Percentiles rank a stretch among this genome's conserved stretches.
phyloP scores from a whole-genome alignment of 2,888 invertebrate genomes.

The Calephelis perditalis region DNA sequence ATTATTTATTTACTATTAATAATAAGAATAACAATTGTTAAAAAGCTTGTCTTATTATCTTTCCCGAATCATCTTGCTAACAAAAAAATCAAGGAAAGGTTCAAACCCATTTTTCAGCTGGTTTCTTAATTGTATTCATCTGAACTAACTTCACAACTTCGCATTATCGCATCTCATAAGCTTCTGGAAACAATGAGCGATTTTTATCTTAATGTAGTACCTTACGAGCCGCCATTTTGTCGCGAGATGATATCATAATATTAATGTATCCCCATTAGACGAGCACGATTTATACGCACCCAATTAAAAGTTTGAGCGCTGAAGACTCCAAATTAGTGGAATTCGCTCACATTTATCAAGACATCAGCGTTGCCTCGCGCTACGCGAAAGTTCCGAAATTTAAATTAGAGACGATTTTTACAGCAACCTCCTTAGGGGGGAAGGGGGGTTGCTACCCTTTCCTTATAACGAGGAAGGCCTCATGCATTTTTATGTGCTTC shows the following conservation, averaged over 20 bases:
- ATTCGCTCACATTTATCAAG: slow-evolving; percentile 75
- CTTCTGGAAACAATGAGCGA: slow-evolving; percentile 63
- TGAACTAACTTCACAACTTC: slow-evolving; percentile 11
- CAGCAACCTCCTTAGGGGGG: slow-evolving; percentile 71
- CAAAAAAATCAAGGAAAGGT: neutral
- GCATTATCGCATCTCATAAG: slow-evolving; percentile 32
- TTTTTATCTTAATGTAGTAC: slow-evolving; percentile 64
- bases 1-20: too few species aligned
- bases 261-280: slow-evolving; percentile 68
- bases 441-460: slow-evolving; percentile 73
- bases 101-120: slow-evolving; percentile 17
- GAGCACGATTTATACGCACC: slow-evolving; percentile 65
- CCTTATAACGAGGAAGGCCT: slow-evolving; percentile 80
- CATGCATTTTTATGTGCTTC: slow-evolving; percentile 80
- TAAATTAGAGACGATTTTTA: slow-evolving; percentile 79
- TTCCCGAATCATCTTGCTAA: neutral
- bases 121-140: slow-evolving; percentile 18
- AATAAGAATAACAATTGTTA: too few species aligned
- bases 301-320: slow-evolving; percentile 74
- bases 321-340: slow-evolving; percentile 74
- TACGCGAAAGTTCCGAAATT: slow-evolving; percentile 77
- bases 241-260: slow-evolving; percentile 67
- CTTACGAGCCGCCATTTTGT: slow-evolving; percentile 58
- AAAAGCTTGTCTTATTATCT: neutral
- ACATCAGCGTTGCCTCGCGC: slow-evolving; percentile 73